Conservation (phyloP, 2,797 vertebrate species). For the Neosalanx taihuensis region DNA sequence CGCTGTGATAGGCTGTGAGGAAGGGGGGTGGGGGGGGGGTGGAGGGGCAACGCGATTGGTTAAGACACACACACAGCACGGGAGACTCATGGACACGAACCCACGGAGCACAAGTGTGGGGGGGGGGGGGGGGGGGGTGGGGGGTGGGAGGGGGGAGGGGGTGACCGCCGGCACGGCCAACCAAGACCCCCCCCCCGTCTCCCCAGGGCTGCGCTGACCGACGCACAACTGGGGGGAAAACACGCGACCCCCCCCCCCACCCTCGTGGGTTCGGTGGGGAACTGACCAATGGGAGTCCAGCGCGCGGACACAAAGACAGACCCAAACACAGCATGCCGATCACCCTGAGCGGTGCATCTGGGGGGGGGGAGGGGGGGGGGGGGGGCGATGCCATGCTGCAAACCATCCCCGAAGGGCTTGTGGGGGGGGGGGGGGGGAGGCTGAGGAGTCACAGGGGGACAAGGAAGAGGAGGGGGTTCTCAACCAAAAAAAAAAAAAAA, state of each 20-base stretch:
- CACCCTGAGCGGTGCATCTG: conserved; percentile 72
- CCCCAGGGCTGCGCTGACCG: background rate
- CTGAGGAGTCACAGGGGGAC: conserved; percentile 18
- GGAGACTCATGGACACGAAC: conserved; percentile 72
- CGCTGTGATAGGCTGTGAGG: conserved; percentile 74
- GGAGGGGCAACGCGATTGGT: conserved; percentile 67
- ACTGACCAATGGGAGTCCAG: conserved; percentile 51
- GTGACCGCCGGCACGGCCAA: conserved; percentile 62
- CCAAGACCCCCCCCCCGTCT: conserved; percentile 30
- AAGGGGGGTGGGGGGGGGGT: conserved; percentile 52
- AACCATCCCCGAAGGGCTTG: conserved; percentile 56
- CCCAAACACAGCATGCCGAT: conserved; percentile 77
- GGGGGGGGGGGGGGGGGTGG: conserved; percentile 8
- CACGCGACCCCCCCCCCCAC: conserved; percentile 14
- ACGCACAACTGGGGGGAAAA: conserved; percentile 34
- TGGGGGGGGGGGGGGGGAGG: conserved; percentile 44
- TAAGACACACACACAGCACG: conserved; percentile 74
- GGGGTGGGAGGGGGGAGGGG: conserved; percentile 1
- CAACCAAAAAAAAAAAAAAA: conserved; percentile 44
- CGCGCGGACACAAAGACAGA: conserved; percentile 69
- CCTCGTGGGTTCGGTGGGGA: conserved; percentile 33
- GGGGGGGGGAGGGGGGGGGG: conserved; percentile 67
- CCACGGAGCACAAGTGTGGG: conserved; percentile 61
- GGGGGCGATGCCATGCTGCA: conserved; percentile 75
- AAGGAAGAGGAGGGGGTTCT: conserved; percentile 49